Conservation (phyloP, 2,797 vertebrate species). For the Sphaeramia orbicularis region DNA sequence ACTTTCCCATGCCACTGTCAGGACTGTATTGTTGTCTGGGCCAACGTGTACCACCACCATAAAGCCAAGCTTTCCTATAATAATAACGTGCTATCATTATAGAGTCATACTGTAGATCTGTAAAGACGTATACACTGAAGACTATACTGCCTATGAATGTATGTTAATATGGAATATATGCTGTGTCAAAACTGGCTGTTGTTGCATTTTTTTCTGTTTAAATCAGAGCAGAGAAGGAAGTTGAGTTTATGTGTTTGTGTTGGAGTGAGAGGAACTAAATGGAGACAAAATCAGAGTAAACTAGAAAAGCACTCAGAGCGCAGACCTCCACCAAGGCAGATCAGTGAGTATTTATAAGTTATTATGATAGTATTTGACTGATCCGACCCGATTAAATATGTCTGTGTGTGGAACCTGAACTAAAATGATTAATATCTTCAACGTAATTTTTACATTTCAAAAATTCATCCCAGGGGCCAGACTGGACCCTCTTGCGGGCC, state of each 20-base stretch:
- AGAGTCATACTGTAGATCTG: conserved; percentile 84
- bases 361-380: no score
- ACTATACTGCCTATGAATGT: conserved; percentile 89
- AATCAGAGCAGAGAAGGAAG: background rate
- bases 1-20: conserved; percentile 73
- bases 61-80: conserved; percentile 80
- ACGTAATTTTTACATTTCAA: no score
- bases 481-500: no score
- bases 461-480: no score
- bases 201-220: conserved; percentile 60
- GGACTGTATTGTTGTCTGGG: conserved; percentile 76
- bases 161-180: conserved; percentile 87
- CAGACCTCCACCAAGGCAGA: no score
- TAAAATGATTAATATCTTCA: no score
- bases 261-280: no score
- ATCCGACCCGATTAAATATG: no score
- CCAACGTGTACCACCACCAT: conserved; percentile 73
- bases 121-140: conserved; percentile 88
- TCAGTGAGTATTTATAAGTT: no score
- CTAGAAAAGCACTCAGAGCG: no score
- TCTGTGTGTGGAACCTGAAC: no score
- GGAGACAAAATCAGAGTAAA: no score
- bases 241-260: background rate
- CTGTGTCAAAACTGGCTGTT: conserved; percentile 77
- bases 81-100: conserved; percentile 81